Base-by-base conservation (phyloP, 2,888 invertebrate species). In the Scaptomyza cyrtandrae region DNA sequence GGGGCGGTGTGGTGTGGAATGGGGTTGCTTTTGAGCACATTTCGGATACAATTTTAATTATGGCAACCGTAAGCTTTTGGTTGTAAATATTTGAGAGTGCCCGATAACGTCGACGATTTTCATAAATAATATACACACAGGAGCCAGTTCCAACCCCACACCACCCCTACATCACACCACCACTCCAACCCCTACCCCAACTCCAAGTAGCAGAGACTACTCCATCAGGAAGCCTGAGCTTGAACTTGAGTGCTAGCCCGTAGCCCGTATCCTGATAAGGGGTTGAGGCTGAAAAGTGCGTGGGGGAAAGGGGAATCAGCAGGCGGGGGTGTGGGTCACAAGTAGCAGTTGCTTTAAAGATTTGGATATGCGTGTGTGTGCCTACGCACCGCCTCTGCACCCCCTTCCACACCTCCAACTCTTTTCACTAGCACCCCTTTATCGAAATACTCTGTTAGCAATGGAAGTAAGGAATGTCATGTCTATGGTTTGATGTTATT, bases 11-110 rank as follows among this genome's bases (percentile, higher is more conserved):
- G 33, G 29, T 9, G 61, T 9, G 19, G 37, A 24, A 3, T 24
- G 54, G 46, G 52, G 6, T 4, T 37, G 37, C 24, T 70, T 66
- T 16, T 61, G 74, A 77, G 81, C 75, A 88, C 84, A 85, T 89
- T 89, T 90, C 86, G 90, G 91, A 86, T 90, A 90, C 89, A 90
- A 90, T 91, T 90, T 90, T 90, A 90, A 90, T 90, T 90, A 90
- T 90, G 89, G 88, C 90, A 89, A 90, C 90, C 90, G 90, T 91
- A 90, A 91, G 90, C 89, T 91, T 89, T 89, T 80, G 90, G 89
- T 90, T 88, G 90, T 90, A 90, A 90, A 90, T 90, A 89, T 91
- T 90, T 90, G 88, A 88, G 88, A 86, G 84, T 85, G 69, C 83
- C 87, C 78, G 90, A 85, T 89, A 89, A 86, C 87, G 90, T 88